Base-by-base conservation (phyloP, 2,888 invertebrate species). In the Terebella lapidaria region DNA sequence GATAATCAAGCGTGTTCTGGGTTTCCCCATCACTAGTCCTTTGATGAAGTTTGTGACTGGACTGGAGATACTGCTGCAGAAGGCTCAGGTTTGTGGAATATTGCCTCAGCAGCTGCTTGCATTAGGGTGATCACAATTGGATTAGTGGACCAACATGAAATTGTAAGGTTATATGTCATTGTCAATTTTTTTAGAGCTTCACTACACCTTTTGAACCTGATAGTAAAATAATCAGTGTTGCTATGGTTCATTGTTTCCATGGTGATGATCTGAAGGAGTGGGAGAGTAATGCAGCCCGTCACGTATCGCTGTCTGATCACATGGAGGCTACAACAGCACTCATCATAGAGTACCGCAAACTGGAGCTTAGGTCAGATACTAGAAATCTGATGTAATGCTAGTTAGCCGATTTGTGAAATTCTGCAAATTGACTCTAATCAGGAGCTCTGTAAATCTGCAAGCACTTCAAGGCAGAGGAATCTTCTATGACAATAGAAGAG, bases 211-310 rank as follows among this genome's bases (percentile, higher is more conserved):
- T n/a, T n/a, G n/a, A n/a, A n/a, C n/a, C n/a, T n/a, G n/a, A n/a
- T n/a, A n/a, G n/a, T n/a, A n/a, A 35, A 35, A 35, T 35, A 15
- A 35, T 35, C 10, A 15, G 10, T 35, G 42, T 10, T 35, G n/a
- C 42, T 15, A 15, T 35, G 10, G 10, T 35, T 15, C 42, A 35
- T n/a, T 35, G 10, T 35, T 10, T 35, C n/a, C 42, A 15, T 35
- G 42, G 42, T 35, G 42, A 35, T 35, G 42, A 35, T 35, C n/a
- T 35, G n/a, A 35, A 93, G 66, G 90, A 93, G 72, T 96, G 95
- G 96, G 92, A 96, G 78, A 87, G 89, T 71, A 90, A 91, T 69
- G 94, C 95, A 0, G 92, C 92, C 72, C 87, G 86, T 67, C 89
- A 88, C 3, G 92, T 95, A 61, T 91, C 91, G 65, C 82, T 99